phyloP scores from a whole-genome alignment of 2,113 vertebrate species.

The Tonatia bakeri region DNA sequence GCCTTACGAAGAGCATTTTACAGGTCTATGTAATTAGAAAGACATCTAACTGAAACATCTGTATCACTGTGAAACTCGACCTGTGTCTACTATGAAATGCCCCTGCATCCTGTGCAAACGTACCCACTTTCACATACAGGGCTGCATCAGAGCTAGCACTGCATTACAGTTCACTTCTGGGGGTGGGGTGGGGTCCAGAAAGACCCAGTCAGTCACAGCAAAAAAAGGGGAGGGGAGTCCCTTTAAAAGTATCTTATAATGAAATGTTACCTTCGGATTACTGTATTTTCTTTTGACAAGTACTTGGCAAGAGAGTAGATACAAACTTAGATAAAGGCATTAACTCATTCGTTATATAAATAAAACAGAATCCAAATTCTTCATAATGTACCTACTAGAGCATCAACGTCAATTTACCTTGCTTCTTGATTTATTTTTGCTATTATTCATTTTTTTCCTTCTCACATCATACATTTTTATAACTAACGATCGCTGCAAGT shows the following conservation, averaged over 20 bases:
- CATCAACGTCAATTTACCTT: not conserved
- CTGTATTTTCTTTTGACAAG: constrained; percentile 4
- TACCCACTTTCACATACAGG: not conserved
- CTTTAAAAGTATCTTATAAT: not conserved
- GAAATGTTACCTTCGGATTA: not conserved
- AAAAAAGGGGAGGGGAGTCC: not conserved
- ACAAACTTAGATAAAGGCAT: constrained; percentile 17
- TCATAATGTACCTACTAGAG: not conserved
- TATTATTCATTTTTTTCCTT: not conserved
- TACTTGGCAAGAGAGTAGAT: not conserved
- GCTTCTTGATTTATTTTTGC: not conserved
- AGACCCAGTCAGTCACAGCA: not conserved
- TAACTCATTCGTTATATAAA: not conserved
- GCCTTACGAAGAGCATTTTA: not conserved
- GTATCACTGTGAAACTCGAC: not conserved
- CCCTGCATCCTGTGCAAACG: not conserved
- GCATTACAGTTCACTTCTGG: not conserved
- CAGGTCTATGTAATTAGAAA: not conserved
- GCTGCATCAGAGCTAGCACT: not conserved
- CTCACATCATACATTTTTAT: not conserved
- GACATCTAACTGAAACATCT: not conserved
- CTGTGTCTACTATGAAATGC: not conserved
- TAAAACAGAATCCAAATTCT: constrained; percentile 11
- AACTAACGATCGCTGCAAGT: not conserved
- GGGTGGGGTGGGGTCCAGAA: not conserved